These are phyloP conservation scores for Metallyticus violacea DNA, from an alignment of 2,888 invertebrate genomes.

Conservation along the genomic window DNA sequence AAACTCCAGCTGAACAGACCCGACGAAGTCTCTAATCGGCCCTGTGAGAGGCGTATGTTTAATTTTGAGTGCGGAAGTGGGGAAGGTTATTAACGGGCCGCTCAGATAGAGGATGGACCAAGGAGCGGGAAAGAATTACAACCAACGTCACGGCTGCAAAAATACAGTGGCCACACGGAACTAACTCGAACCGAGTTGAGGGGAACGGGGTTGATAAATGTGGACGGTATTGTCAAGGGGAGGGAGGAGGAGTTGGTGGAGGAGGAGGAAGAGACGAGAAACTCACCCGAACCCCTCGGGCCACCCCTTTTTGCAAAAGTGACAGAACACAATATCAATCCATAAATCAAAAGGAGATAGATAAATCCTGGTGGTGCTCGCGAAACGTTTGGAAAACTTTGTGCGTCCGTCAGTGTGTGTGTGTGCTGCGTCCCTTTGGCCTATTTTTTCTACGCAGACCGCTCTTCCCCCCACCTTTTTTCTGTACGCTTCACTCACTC, in stretches of 20 bases:
- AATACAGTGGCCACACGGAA: slow-evolving; percentile 11
- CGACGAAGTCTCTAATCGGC: background rate
- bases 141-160: background rate
- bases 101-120: background rate
- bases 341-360: slow-evolving; percentile 48
- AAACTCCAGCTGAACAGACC: too few species aligned
- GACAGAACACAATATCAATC: slow-evolving; percentile 45
- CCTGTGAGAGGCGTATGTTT: background rate
- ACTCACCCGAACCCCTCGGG: background rate
- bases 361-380: slow-evolving; percentile 43
- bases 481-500: background rate
- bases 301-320: slow-evolving; percentile 10
- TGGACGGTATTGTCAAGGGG: slow-evolving; percentile 28
- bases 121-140: slow-evolving; percentile 7
- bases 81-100: slow-evolving; percentile 1
- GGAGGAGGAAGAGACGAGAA: background rate
- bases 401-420: slow-evolving; percentile 24
- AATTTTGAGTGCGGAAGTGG: background rate
- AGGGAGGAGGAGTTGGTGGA: background rate
- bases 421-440: slow-evolving; percentile 6
- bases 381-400: slow-evolving; percentile 28
- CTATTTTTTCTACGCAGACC: background rate
- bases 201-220: slow-evolving; percentile 27
- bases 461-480: background rate
- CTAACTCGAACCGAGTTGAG: background rate